Evolutionary conservation across 2,888 invertebrate genomes (phyloP).

Genomic region (Malthinus flaveolus): DNA sequence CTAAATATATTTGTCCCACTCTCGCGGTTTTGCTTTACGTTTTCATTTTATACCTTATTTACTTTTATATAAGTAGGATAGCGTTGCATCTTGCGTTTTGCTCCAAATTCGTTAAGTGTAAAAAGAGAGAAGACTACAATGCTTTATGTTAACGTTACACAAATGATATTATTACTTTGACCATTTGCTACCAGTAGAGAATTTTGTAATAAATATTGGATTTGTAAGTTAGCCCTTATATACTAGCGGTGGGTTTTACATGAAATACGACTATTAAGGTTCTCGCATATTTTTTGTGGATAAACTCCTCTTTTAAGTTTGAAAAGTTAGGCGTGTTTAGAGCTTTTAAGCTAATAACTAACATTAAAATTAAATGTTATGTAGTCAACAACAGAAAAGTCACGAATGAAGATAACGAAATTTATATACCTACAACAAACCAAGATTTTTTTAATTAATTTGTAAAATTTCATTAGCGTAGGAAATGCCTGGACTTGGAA

Average conservation of each 20-base stretch:
- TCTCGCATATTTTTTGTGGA: slow-evolving; percentile 25
- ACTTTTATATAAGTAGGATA: slow-evolving; percentile 8
- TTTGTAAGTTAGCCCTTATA: slow-evolving; percentile 11
- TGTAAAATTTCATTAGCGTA: not conserved
- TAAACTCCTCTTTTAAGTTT: slow-evolving; percentile 5
- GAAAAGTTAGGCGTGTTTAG: not conserved
- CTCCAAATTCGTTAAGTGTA: not conserved
- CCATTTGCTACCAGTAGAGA: slow-evolving; percentile 21
- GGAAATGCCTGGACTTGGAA: too few relatives aligned
- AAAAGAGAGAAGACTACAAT: slow-evolving; percentile 10
- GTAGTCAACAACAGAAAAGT: slow-evolving; percentile 1
- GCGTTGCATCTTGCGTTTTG: slow-evolving; percentile 16
- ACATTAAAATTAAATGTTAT: slow-evolving; percentile 1
- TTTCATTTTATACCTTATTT: slow-evolving; percentile 13
- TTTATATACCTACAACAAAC: not conserved
- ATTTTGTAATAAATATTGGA: slow-evolving; percentile 32
- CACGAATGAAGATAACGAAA: slow-evolving; percentile 3
- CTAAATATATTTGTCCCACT: slow-evolving; percentile 24
- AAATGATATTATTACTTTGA: slow-evolving; percentile 19
- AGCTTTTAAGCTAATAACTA: slow-evolving; percentile 11
- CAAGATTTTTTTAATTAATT: slow-evolving; percentile 2
- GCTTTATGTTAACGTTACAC: not conserved
- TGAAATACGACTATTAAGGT: slow-evolving; percentile 29
- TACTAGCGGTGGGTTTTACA: slow-evolving; percentile 11
- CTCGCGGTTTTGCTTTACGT: slow-evolving; percentile 6